Conservation (phyloP, 2,888 invertebrate species). For the Digitonthophagus gazella region DNA sequence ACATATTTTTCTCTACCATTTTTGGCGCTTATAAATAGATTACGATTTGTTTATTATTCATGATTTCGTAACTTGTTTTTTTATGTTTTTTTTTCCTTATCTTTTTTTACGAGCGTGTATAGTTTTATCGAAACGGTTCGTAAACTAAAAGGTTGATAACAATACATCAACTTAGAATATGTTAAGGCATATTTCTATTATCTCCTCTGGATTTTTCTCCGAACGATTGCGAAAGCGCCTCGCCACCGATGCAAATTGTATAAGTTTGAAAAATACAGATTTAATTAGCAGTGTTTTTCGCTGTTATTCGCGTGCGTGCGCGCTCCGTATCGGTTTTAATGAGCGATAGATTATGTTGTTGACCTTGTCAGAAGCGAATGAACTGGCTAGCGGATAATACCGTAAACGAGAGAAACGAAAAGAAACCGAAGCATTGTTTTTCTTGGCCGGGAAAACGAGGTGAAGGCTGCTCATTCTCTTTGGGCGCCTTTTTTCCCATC, state of each 20-base stretch:
- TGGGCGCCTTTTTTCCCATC: too few relatives aligned
- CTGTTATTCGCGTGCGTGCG: not conserved
- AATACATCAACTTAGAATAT: not conserved
- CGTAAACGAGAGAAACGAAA: not conserved
- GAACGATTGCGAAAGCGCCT: not conserved
- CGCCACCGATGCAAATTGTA: not conserved
- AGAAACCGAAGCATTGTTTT: not conserved
- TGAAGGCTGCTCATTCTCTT: not conserved
- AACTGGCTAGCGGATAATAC: not conserved
- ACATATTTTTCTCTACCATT: not conserved
- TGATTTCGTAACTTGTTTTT: not conserved
- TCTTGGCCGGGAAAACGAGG: not conserved
- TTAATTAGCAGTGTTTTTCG: not conserved
- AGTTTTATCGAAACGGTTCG: not conserved
- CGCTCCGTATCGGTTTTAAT: not conserved
- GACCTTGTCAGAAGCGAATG: not conserved
- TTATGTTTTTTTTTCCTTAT: not conserved
- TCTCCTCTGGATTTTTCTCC: not conserved
- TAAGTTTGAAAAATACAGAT: not conserved
- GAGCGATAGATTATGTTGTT: not conserved
- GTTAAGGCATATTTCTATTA: not conserved
- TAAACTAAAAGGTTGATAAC: not conserved
- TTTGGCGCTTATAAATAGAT: not conserved
- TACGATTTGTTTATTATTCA: not conserved
- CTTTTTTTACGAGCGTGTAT: not conserved